Evolutionary conservation across 1,140 invertebrate genomes (phyloP).

Genomic region (Aphidius ervi): DNA sequence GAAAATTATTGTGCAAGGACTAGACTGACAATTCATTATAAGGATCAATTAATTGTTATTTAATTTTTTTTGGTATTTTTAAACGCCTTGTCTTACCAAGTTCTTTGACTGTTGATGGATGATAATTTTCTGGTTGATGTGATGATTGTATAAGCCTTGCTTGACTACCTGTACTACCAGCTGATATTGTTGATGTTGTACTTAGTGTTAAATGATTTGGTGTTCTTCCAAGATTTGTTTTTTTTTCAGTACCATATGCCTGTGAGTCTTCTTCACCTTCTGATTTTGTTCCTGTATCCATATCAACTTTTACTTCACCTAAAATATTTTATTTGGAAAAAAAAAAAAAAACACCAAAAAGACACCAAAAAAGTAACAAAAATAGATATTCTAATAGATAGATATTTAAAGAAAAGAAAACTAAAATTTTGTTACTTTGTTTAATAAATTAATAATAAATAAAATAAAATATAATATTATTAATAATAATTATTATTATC

Average conservation of each 20-base stretch:
- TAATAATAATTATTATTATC: slow-evolving; percentile 35
- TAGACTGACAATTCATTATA: slow-evolving; percentile 21
- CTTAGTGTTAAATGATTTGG: slow-evolving; percentile 89
- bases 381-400: background rate
- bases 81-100: slow-evolving; percentile 65
- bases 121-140: slow-evolving; percentile 85
- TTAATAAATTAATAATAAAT: background rate
- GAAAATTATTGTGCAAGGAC: slow-evolving; percentile 3
- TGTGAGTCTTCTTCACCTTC: slow-evolving; percentile 83
- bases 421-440: background rate
- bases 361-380: slow-evolving; percentile 6
- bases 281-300: slow-evolving; percentile 75
- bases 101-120: slow-evolving; percentile 78
- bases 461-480: slow-evolving; percentile 6
- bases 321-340: slow-evolving; percentile 22
- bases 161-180: slow-evolving; percentile 89
- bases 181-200: slow-evolving; percentile 89
- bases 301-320: slow-evolving; percentile 52
- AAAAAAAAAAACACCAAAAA: slow-evolving; percentile 14
- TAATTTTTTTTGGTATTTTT: slow-evolving; percentile 25
- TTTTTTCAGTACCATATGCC: slow-evolving; percentile 63
- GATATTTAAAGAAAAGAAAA: background rate
- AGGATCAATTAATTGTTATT: slow-evolving; percentile 23
- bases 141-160: slow-evolving; percentile 90
- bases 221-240: slow-evolving; percentile 73